phyloP scores from a whole-genome alignment of 92 coral and sea anemone genomes.

The Zoanthus solanderi region DNA sequence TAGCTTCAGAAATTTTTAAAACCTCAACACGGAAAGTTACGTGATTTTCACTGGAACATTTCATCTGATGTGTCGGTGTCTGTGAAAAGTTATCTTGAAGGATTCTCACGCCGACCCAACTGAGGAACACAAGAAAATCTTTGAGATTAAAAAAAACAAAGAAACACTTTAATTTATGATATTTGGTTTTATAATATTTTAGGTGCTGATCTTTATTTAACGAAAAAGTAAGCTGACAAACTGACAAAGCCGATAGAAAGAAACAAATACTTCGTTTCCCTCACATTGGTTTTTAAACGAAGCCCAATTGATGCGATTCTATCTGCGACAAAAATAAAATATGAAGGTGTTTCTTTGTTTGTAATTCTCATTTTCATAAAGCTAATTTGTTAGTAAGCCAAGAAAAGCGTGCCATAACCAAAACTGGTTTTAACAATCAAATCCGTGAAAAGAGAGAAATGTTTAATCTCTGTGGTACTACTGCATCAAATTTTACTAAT shows the following conservation, averaged over 20 bases:
- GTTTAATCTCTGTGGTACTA: neutral
- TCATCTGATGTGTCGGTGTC: neutral
- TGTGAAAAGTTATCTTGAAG: neutral
- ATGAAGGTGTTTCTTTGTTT: neutral
- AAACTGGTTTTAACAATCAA: conserved; percentile 25
- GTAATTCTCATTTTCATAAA: neutral
- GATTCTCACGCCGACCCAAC: conserved; percentile 27
- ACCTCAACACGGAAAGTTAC: conserved; percentile 38
- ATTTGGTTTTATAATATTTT: neutral
- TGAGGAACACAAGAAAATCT: neutral
- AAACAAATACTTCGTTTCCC: neutral
- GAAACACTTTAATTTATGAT: conserved; percentile 6
- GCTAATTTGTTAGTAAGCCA: conserved; percentile 23
- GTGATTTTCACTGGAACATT: neutral
- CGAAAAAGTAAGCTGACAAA: conserved; percentile 1
- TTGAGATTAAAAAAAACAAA: conserved; percentile 39
- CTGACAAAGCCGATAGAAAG: conserved; percentile 1
- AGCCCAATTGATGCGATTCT: conserved; percentile 1
- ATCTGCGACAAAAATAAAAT: neutral
- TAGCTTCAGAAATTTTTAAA: neutral
- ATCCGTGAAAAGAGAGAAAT: neutral
- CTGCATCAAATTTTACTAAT: neutral
- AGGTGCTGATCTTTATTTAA: conserved; percentile 16
- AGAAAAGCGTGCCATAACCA: conserved; percentile 29
- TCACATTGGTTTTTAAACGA: conserved; percentile 3